A percentile compares a stretch with the other conserved stretches of the same genome.
These are phyloP conservation scores for Lethocerus indicus DNA, from an alignment of 1,140 invertebrate genomes.

Conservation along the genomic window DNA sequence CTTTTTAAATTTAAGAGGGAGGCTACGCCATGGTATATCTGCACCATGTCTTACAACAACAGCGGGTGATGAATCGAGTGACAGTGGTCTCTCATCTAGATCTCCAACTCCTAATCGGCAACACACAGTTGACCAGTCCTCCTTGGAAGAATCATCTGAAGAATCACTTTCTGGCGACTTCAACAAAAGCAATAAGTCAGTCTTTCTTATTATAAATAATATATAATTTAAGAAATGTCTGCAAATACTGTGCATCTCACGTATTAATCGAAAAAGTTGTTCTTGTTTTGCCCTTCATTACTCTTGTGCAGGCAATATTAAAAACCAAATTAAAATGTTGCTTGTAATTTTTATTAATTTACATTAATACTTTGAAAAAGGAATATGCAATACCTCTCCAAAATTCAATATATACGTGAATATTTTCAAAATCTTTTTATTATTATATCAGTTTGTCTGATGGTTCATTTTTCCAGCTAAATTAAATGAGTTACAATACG, in stretches of 20 bases:
- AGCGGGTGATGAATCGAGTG: neutral
- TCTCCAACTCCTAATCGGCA: neutral
- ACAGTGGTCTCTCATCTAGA: slow-evolving; percentile 1
- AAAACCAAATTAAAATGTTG: too few species aligned
- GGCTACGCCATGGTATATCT: neutral
- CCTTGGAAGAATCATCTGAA: neutral
- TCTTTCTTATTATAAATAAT: neutral
- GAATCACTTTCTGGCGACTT: neutral
- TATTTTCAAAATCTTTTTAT: too few species aligned
- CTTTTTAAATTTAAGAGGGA: neutral
- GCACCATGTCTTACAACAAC: neutral
- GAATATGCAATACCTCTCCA: too few species aligned
- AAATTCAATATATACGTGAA: too few species aligned
- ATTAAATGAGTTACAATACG: too few species aligned
- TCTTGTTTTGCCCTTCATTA: neutral
- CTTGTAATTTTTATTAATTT: too few species aligned
- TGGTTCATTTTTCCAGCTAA: too few species aligned
- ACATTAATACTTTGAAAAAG: too few species aligned
- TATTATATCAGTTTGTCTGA: too few species aligned
- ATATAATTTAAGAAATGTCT: neutral
- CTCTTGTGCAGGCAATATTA: neutral
- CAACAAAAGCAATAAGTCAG: neutral
- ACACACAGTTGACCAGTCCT: neutral
- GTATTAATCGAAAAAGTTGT: neutral
- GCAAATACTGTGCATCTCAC: neutral